phyloP scores from a whole-genome alignment of 2,888 invertebrate genomes.

The Prosopocoilus inquinatus region DNA sequence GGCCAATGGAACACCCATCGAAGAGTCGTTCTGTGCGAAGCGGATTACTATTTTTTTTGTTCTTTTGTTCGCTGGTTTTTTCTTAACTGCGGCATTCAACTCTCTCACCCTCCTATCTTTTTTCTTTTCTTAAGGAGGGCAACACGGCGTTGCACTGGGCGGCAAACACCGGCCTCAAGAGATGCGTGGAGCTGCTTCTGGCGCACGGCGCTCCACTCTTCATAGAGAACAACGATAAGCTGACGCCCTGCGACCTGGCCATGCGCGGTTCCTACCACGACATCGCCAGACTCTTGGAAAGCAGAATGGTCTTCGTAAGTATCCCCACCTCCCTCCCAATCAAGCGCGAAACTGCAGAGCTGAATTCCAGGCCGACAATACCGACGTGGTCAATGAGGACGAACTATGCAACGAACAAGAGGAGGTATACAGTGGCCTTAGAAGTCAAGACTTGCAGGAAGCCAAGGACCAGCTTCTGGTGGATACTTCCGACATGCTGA shows the following conservation, averaged over 20 bases:
- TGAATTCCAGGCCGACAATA: conserved; percentile 48
- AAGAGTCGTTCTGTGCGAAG: neutral
- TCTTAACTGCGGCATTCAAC: no score
- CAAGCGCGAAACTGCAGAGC: conserved; percentile 9
- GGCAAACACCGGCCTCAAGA: conserved; percentile 59
- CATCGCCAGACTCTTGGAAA: conserved; percentile 64
- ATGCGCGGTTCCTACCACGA: conserved; percentile 59
- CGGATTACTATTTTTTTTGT: neutral
- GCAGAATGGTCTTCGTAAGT: conserved; percentile 67
- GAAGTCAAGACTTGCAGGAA: conserved; percentile 67
- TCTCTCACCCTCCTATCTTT: no score
- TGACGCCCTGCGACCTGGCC: conserved; percentile 66
- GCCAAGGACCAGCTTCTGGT: conserved; percentile 68
- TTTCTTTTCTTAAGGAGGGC: conserved; percentile 57
- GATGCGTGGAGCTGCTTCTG: conserved; percentile 63
- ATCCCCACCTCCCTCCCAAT: neutral
- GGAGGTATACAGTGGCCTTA: conserved; percentile 60
- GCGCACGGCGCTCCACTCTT: conserved; percentile 61
- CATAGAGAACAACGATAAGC: conserved; percentile 60
- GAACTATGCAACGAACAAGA: conserved; percentile 51
- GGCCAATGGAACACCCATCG: no score
- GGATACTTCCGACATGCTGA: conserved; percentile 70
- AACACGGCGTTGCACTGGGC: conserved; percentile 69
- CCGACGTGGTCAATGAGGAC: conserved; percentile 54
- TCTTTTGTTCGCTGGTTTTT: neutral